These are phyloP conservation scores for Nebria brevicollis DNA, from an alignment of 2,888 invertebrate species.

Conservation along the genomic window DNA sequence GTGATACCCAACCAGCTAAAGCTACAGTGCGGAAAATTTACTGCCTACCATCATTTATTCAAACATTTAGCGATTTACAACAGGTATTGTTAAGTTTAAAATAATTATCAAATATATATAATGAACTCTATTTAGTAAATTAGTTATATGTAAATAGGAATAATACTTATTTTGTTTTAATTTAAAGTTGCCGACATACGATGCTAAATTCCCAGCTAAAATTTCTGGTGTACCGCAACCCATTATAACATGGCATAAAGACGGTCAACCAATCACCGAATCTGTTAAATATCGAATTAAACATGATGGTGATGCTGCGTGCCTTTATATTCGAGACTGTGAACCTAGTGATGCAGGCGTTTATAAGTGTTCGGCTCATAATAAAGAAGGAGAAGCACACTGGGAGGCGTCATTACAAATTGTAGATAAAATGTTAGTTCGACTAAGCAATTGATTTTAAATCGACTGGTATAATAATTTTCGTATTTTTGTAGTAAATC, in stretches of 20 bases:
- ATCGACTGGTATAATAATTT: not conserved
- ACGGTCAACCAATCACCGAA: constrained; percentile 77
- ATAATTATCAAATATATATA: too few relatives aligned
- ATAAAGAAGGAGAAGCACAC: constrained; percentile 81
- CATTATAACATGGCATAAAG: constrained; percentile 87
- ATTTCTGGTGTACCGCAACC: constrained; percentile 85
- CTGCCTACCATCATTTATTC: constrained; percentile 82
- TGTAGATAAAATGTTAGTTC: constrained; percentile 82
- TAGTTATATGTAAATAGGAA: not conserved
- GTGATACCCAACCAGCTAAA: constrained; percentile 75
- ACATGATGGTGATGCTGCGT: constrained; percentile 82
- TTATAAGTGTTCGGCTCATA: constrained; percentile 82
- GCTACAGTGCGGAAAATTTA: constrained; percentile 82
- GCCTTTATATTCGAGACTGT: constrained; percentile 78
- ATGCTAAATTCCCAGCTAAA: constrained; percentile 85
- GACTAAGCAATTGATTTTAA: not conserved
- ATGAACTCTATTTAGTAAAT: not conserved
- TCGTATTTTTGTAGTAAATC: constrained; percentile 67
- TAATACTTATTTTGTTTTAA: constrained; percentile 13
- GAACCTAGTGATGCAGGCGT: constrained; percentile 74
- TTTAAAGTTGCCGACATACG: constrained; percentile 74
- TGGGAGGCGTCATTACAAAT: constrained; percentile 81
- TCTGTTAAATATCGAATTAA: constrained; percentile 79
- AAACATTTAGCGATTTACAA: constrained; percentile 75
- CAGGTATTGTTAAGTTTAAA: constrained; percentile 62